These are phyloP conservation scores for Phortica magna DNA, from an alignment of 2,888 invertebrate species.

Conservation along the genomic window DNA sequence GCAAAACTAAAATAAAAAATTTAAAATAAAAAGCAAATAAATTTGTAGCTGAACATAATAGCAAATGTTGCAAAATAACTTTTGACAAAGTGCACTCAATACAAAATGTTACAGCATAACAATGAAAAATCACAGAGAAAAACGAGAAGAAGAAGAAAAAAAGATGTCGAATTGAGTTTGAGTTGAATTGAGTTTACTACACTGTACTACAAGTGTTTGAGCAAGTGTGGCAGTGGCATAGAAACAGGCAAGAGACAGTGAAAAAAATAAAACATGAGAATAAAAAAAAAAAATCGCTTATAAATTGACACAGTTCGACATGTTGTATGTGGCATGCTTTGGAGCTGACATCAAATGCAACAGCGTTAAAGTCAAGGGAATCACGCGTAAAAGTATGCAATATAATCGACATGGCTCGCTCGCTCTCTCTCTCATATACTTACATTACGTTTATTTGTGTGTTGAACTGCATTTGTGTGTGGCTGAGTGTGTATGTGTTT, in stretches of 20 bases:
- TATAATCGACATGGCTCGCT: not conserved
- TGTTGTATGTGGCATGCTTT: not conserved
- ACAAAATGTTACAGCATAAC: slow-evolving; percentile 47
- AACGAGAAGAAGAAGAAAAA: slow-evolving; percentile 39
- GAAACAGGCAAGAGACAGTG: not conserved
- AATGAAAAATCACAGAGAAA: slow-evolving; percentile 65
- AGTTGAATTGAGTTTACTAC: slow-evolving; percentile 41
- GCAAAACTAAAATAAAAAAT: not conserved
- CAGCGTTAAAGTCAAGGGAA: slow-evolving; percentile 20
- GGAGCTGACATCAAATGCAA: not conserved
- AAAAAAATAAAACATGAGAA: slow-evolving; percentile 28
- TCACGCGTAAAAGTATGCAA: slow-evolving; percentile 22
- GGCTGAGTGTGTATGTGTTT: not conserved
- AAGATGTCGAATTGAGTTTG: slow-evolving; percentile 30
- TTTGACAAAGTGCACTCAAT: slow-evolving; percentile 70
- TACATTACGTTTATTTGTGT: slow-evolving; percentile 3
- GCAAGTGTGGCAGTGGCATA: slow-evolving; percentile 23
- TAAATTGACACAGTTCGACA: slow-evolving; percentile 60
- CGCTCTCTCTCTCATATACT: not conserved
- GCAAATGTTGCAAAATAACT: slow-evolving; percentile 72
- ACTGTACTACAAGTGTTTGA: not conserved
- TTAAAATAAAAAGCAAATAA: slow-evolving; percentile 54
- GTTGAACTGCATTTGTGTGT: not conserved
- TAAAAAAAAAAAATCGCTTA: slow-evolving; percentile 31
- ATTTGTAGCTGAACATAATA: slow-evolving; percentile 72